Evolutionary conservation across 2,113 vertebrate genomes (phyloP).

Genomic region (Gadus chalcogrammus): DNA sequence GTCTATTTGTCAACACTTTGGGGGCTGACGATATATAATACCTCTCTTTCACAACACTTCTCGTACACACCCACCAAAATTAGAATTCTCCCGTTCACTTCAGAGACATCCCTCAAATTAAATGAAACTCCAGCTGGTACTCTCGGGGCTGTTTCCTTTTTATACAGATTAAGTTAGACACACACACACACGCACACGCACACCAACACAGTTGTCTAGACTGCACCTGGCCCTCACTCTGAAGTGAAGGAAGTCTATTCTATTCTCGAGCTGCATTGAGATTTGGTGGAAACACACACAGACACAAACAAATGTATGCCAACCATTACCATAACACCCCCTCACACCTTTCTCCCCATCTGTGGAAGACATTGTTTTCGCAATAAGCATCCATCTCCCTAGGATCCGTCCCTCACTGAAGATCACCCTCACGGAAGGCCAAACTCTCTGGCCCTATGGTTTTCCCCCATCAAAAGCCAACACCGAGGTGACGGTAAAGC

Average conservation of each 20-base stretch:
- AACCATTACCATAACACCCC: background rate
- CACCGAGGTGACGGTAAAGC: too few relatives aligned
- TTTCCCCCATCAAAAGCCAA: too few relatives aligned
- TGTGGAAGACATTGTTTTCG: conserved; percentile 2
- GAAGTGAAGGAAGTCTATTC: conserved; percentile 26
- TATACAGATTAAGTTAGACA: background rate
- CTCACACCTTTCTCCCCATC: background rate
- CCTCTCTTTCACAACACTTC: too few relatives aligned
- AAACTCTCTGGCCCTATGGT: too few relatives aligned
- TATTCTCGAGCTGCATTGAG: conserved; percentile 18
- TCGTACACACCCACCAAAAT: background rate
- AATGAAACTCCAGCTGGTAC: conserved; percentile 12
- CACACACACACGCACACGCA: background rate
- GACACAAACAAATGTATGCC: conserved; percentile 10
- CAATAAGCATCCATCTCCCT: background rate
- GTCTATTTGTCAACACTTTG: background rate
- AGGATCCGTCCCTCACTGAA: too few relatives aligned
- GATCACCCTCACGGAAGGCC: too few relatives aligned
- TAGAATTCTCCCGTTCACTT: conserved; percentile 1
- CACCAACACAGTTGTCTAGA: conserved; percentile 12
- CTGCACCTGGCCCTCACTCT: conserved; percentile 31
- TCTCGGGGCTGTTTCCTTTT: conserved; percentile 18
- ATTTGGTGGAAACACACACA: conserved; percentile 5
- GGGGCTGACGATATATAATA: background rate
- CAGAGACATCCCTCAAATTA: background rate